Evolutionary conservation across 2,113 vertebrate species (phyloP).

Genomic region (Empidonax alnorum): DNA sequence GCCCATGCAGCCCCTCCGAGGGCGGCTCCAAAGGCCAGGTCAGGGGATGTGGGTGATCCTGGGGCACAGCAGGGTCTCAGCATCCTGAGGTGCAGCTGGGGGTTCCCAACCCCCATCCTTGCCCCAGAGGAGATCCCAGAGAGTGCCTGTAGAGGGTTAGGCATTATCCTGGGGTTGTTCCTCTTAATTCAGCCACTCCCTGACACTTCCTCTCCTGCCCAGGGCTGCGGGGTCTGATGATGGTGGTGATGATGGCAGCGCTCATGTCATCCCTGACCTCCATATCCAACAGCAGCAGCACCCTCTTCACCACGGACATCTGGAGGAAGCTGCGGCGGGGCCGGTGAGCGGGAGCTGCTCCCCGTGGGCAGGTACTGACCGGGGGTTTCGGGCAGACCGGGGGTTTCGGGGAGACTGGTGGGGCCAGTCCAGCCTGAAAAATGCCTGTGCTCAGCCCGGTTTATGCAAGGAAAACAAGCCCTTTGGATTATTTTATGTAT

Average conservation of each 20-base stretch:
- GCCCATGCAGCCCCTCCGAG: not conserved
- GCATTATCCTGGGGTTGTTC: accelerated
- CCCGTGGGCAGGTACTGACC: conserved; percentile 82
- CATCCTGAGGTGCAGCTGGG: accelerated
- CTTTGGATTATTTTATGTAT: not conserved
- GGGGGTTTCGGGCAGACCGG: not conserved
- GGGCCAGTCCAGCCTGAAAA: not conserved
- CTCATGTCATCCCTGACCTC: conserved; percentile 92
- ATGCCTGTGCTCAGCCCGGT: not conserved
- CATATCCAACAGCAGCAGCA: conserved; percentile 91
- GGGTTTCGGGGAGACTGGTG: not conserved
- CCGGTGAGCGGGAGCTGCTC: conserved; percentile 85
- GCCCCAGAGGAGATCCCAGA: not conserved
- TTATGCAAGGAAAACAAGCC: not conserved
- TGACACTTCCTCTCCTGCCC: not conserved
- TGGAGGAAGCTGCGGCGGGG: conserved; percentile 84
- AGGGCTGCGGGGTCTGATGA: conserved; percentile 91
- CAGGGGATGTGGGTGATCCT: not conserved
- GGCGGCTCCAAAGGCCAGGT: not conserved
- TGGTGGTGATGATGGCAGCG: conserved; percentile 90
- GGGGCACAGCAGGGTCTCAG: not conserved
- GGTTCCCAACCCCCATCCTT: not conserved
- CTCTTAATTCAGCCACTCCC: accelerated
- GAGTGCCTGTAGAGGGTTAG: not conserved
- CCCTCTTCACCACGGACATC: conserved; percentile 92